A percentile compares a stretch with the other conserved stretches of the same genome.
Conservation (phyloP, 1,140 invertebrate genomes). For the Rhagoletis pomonella region DNA sequence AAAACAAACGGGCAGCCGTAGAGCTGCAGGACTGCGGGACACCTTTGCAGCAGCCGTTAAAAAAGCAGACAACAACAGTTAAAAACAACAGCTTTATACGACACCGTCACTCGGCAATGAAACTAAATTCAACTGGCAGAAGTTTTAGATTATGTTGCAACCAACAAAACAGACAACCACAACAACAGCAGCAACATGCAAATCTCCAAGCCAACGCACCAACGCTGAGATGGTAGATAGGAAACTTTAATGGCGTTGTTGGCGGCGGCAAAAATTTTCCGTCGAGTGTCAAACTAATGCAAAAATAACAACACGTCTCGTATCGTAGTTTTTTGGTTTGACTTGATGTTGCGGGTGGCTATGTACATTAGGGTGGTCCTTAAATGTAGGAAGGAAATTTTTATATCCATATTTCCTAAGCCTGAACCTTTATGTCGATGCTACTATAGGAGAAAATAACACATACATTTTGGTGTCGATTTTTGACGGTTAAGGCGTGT, state of each 20-base stretch:
- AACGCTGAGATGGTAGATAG: not conserved
- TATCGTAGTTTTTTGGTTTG: not conserved
- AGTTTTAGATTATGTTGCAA: conserved; percentile 27
- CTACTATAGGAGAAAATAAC: no score
- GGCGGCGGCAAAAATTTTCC: not conserved
- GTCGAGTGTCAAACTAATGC: conserved; percentile 13
- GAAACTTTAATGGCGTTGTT: conserved; percentile 17
- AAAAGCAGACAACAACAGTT: not conserved
- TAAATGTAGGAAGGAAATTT: no score
- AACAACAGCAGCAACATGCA: not conserved
- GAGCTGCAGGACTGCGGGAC: not conserved
- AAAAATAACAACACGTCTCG: not conserved
- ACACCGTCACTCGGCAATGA: not conserved
- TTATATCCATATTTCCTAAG: no score
- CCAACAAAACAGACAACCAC: not conserved
- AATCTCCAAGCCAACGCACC: not conserved
- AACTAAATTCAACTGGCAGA: conserved; percentile 27
- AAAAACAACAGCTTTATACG: not conserved
- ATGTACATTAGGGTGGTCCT: no score
- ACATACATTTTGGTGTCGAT: no score
- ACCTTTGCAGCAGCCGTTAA: conserved; percentile 26
- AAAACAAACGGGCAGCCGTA: conserved; percentile 20
- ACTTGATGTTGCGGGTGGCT: not conserved
- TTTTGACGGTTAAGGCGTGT: no score
- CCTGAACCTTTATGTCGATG: no score